Base-by-base conservation (phyloP, 2,113 vertebrate species). In the Coracopsis vasa region DNA sequence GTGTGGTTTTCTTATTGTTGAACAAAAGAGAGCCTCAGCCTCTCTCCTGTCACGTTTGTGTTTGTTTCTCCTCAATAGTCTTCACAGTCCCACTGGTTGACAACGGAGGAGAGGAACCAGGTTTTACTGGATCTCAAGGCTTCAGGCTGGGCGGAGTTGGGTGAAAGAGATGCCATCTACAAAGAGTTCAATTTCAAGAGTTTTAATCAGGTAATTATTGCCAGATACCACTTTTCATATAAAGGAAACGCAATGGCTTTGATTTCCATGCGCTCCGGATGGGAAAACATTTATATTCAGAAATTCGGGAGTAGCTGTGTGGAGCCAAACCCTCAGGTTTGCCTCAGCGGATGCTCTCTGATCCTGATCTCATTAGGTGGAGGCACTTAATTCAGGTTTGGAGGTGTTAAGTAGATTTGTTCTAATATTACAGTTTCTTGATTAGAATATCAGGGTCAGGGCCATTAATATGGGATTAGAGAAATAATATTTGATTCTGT, bases 131-230 rank as follows among this genome's bases (percentile, higher is more conserved):
- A 99, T 83, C 98, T 99, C 83, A 99, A 98, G 95, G 97, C 98
- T 60, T 96, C 98, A 5, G 99, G 99, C 50, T 99, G 99, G 99
- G 96, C 97, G 60, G 98, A 99, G 84, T 95, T 99, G 86, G 98
- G 98, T 7, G 98, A 98, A 61, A 98, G 99, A 54, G 98, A 99
- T 78, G 99, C 99, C 92, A 98, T 99, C 92, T 99, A 99, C 97
- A 99, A 99, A 94, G 99, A 99, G 87, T 99, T 99, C 87, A 97
- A 98, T 96, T 99, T 99, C 97, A 99, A 99, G 97, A 99, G 97
- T 81, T 99, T 99, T 96, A 99, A 99, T 96, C 99, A 99, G 99
- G 99, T 99, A 97, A 97, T 91, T 78, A 64, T 33, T 37, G 24
- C 35, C 86, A 28, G 33, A 17, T 44, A 17, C 37, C 23, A 10